Base-by-base conservation (phyloP, 2,797 vertebrate species). In the Urocyon cinereoargenteus region DNA sequence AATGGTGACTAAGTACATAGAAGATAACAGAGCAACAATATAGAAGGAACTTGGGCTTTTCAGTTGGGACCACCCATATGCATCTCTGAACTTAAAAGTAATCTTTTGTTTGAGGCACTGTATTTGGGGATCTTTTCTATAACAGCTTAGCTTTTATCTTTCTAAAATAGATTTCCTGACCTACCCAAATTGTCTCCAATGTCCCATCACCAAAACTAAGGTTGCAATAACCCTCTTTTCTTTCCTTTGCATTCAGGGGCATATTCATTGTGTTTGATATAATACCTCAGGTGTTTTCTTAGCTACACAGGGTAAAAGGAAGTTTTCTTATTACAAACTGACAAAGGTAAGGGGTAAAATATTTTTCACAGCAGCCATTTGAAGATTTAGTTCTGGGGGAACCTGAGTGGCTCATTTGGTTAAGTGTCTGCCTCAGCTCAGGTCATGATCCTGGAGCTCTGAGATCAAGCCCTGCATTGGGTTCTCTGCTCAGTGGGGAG, bases 261-360 rank as follows among this genome's bases (percentile, higher is more conserved):
- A 98, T 99, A 98, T 99, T 99, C 99, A 99, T 99, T 99, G 98
- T 99, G 98, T 99, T 99, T 99, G 99, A 99, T 99, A 99, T 99
- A 98, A 99, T 99, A 99, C 99, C 99, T 98, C 99, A 98, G 98
- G 98, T 99, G 99, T 99, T 99, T 99, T 99, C 99, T 99, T 99
- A 99, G 99, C 99, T 99, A 99, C 99, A 99, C 99, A 99, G 99
- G 98, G 98, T 98, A 99, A 99, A 99, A 99, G 99, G 98, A 99
- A 99, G 99, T 99, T 98, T 99, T 99, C 99, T 99, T 98, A 99
- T 99, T 99, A 99, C 99, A 99, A 99, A 99, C 99, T 99, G 99
- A 99, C 99, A 99, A 99, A 99, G 99, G 99, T 99, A 99, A 99
- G 98, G 99, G 98, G 98, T 99, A 99, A 99, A 99, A 99, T 99